Base-by-base conservation (phyloP, 2,113 vertebrate genomes). In the Amia ocellicauda region DNA sequence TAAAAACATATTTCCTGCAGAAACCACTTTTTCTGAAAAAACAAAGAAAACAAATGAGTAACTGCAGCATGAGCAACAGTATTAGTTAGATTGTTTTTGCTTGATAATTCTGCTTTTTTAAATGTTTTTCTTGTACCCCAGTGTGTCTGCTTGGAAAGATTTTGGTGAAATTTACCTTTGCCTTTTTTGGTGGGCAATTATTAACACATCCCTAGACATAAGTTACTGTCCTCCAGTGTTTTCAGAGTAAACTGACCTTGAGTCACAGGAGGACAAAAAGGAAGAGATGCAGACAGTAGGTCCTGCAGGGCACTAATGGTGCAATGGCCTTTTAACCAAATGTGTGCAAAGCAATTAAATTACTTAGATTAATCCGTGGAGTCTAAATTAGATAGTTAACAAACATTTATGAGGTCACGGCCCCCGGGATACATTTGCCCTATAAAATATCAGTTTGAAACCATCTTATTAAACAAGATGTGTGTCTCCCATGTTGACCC, bases 401-500 rank as follows among this genome's bases (percentile, higher is more conserved):
- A 65, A 50, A 49, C 43, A 50, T 8, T 54, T 26, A 42, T 10
- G 23, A 62, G 80, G 81, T 83, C 76, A 71, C 8, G 27, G 69
- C 80, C 74, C 74, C 58, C 2, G 63, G 79, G 81, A 80, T 77
- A 64, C 7, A 67, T 75, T 69, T 74, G 68, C 75, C 74, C 74
- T 73, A 83, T 85, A 81, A 80, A 84, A 80, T 74, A 82, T 74
- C 69, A 84, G 13, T 3, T 19, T 4, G 73, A 80, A 65, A 60
- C 67, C 36, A 26, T 77, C 75, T 84, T 86, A 76, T 86, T 85
- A 83, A 78, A 79, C 71, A 57, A 84, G 80, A 82, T 70, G 81
- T 76, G 60, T 1, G 66, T 19, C 5, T 47, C 45, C 5, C 45
- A 16, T 47, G 45, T 47, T 47, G 45, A 17, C 45, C 14, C 5